Evolutionary conservation across 1,140 invertebrate genomes (phyloP).

Genomic region (Drosophila nikananu): DNA sequence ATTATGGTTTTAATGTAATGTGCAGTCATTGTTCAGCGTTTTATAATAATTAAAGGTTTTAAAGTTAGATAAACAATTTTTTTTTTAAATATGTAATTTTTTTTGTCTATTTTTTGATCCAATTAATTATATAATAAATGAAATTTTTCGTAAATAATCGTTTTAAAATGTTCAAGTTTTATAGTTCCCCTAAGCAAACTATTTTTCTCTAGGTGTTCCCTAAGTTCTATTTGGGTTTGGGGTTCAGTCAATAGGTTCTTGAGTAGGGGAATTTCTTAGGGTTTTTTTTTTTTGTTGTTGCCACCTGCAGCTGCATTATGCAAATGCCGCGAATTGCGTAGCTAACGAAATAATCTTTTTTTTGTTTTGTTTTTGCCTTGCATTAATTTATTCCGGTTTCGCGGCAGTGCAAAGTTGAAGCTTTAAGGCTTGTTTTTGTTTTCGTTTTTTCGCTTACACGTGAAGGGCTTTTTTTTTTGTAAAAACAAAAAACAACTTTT

Average conservation of each 20-base stretch:
- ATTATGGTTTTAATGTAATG: too few relatives aligned
- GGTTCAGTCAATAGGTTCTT: slow-evolving; percentile 22
- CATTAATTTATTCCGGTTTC: slow-evolving; percentile 67
- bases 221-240: slow-evolving; percentile 9
- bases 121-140: neutral
- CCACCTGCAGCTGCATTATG: slow-evolving; percentile 75
- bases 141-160: too few relatives aligned
- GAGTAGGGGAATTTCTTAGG: neutral
- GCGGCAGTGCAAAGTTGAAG: slow-evolving; percentile 65
- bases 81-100: too few relatives aligned
- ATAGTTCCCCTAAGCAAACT: neutral
- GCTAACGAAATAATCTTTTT: slow-evolving; percentile 65
- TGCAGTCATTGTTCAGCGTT: too few relatives aligned
- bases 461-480: slow-evolving; percentile 49
- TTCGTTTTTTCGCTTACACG: slow-evolving; percentile 25
- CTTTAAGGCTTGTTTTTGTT: slow-evolving; percentile 22
- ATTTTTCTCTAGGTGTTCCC: neutral
- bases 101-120: too few relatives aligned
- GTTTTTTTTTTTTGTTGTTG: slow-evolving; percentile 1
- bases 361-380: slow-evolving; percentile 47
- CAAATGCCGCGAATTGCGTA: slow-evolving; percentile 71
- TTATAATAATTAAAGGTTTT: too few relatives aligned
- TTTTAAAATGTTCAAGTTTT: neutral
- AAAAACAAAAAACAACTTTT: slow-evolving; percentile 26
- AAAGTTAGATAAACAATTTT: too few relatives aligned